These are phyloP conservation scores for Metridium senile DNA, from an alignment of 92 coral and sea anemone species.

Conservation along the genomic window DNA sequence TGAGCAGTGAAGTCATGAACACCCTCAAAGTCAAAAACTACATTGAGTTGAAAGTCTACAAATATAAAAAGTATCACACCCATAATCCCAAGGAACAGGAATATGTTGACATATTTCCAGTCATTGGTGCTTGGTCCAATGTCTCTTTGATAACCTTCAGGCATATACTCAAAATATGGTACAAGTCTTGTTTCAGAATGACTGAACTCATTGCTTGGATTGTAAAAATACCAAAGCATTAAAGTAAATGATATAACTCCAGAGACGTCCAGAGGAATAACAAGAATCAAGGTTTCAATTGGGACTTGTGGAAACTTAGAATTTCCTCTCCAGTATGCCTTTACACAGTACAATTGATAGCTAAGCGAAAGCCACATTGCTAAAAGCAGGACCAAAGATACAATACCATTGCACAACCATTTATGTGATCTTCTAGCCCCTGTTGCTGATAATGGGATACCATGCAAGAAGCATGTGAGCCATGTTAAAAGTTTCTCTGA, in stretches of 20 bases:
- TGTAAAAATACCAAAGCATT: constrained; percentile 55
- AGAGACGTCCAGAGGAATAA: constrained; percentile 43
- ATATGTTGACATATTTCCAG: constrained; percentile 44
- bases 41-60: constrained; percentile 46
- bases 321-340: constrained; percentile 51
- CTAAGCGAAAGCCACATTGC: constrained; percentile 57
- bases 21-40: constrained; percentile 56
- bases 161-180: constrained; percentile 53
- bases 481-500: constrained; percentile 50
- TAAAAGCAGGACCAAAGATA: constrained; percentile 22
- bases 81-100: constrained; percentile 42
- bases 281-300: constrained; percentile 53
- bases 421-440: constrained; percentile 9
- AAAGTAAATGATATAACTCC: constrained; percentile 58
- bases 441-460: constrained; percentile 46
- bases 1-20: constrained; percentile 55
- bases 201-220: constrained; percentile 34
- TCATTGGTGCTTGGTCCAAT: constrained; percentile 39
- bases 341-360: constrained; percentile 48
- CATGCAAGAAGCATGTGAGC: constrained; percentile 42
- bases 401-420: constrained; percentile 9
- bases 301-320: constrained; percentile 49
- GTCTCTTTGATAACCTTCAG: constrained; percentile 49
- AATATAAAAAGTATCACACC: constrained; percentile 33
- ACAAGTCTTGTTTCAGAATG: constrained; percentile 41